Evolutionary conservation across 2,113 vertebrate genomes (phyloP), one percentile per base, ranked within the genome.

Genomic region (Nyctereutes procyonoides): DNA sequence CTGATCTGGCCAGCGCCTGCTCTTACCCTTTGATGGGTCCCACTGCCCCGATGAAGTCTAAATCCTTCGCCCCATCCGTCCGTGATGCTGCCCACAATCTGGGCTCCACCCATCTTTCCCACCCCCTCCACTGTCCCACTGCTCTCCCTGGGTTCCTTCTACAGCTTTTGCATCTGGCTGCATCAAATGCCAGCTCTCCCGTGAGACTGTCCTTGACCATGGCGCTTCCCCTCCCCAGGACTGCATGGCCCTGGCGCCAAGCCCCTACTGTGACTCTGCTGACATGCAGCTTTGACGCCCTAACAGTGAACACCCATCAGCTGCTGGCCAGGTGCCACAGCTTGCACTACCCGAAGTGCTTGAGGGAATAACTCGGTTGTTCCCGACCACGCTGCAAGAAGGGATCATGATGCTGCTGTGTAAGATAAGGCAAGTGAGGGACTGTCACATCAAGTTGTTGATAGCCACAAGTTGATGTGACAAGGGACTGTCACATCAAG

Each of bases 51-150:
- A 11, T 35, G 3, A 86, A 43, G 77, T 55, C 24, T 26, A 76
- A 73, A 56, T 56, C 20, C 26, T 26, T 20, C 30, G 16, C 9
- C 30, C 80, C 30, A 24, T 81, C 55, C 43, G 24, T 81, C 55
- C n/a, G 4, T 53, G 74, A 53, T 30, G n/a, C 73, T 2, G 0
- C 43, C 48, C 48, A n/a, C 0, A 38, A 1, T 35, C 16, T 13
- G 73, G 71, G 13, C 4, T 30, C 79, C 16, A 8, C 11, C 35
- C 9, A 4, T 32, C 22, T 73, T 65, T 87, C 55, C 19, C 43
- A 38, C 2, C 32, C 6, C 35, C 48, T 63, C 26, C 13, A 0
- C 22, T 24, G 32, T 28, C 13, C n/a, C 32, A 35, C 2, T 0
- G 2, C 26, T 16, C 5, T 62, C 8, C 19, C 22, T 16, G 67